Percentiles rank a stretch among this genome's conserved stretches.
These are phyloP conservation scores for Onthophagus sagittarius DNA, from an alignment of 2,888 invertebrate genomes.

Conservation along the genomic window DNA sequence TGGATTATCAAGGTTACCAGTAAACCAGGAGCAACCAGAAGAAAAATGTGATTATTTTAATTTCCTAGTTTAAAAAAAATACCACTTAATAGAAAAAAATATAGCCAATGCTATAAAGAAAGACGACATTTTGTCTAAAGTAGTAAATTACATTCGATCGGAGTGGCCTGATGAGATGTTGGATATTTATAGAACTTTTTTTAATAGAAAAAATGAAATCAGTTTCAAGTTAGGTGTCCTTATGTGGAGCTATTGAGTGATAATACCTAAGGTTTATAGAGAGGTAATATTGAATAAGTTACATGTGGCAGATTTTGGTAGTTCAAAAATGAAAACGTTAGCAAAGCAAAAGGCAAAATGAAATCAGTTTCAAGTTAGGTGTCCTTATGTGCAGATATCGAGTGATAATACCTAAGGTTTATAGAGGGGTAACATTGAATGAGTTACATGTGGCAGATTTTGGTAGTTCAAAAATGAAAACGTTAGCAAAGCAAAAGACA, in stretches of 20 bases:
- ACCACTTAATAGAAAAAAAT: too few relatives aligned
- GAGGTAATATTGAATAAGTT: neutral
- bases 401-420: neutral
- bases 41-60: too few relatives aligned
- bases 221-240: neutral
- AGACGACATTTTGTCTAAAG: too few relatives aligned
- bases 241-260: constrained; percentile 11
- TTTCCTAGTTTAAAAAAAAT: too few relatives aligned
- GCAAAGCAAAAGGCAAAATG: neutral
- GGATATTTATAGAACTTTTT: neutral
- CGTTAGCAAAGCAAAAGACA: neutral
- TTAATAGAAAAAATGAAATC: neutral
- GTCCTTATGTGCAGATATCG: constrained; percentile 11
- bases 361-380: neutral
- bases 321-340: neutral
- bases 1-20: too few relatives aligned
- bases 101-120: too few relatives aligned
- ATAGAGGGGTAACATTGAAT: neutral
- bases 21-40: too few relatives aligned
- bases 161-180: neutral
- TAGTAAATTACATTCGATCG: too few relatives aligned
- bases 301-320: neutral
- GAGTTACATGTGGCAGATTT: neutral
- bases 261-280: neutral
- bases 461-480: neutral